Evolutionary conservation across 2,113 vertebrate species (phyloP).

Genomic region (Myxocyprinus asiaticus): DNA sequence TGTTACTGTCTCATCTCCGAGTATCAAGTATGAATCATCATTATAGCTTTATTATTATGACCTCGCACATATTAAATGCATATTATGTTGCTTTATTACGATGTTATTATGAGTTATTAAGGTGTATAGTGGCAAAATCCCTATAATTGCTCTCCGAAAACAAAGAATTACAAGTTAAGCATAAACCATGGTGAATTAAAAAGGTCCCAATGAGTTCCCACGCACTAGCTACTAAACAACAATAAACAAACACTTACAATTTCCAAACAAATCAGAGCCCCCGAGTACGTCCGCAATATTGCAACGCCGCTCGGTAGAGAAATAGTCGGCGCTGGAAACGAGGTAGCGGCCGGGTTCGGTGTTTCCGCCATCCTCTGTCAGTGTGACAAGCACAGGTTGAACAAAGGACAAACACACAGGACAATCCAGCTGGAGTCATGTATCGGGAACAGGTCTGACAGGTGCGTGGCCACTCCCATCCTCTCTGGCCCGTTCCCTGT

Average conservation of each 20-base stretch:
- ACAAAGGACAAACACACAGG: conserved; percentile 58
- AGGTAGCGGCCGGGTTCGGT: conserved; percentile 78
- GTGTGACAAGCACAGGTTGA: conserved; percentile 54
- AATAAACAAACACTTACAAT: conserved; percentile 81
- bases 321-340: conserved; percentile 80
- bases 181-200: not conserved
- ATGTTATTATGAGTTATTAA: too few relatives aligned
- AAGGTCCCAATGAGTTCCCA: not conserved
- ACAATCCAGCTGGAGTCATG: conserved; percentile 70
- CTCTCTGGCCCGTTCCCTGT: not conserved
- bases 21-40: too few relatives aligned
- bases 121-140: too few relatives aligned
- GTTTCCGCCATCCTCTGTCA: conserved; percentile 75
- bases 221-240: not conserved
- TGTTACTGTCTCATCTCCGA: too few relatives aligned
- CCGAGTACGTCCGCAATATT: conserved; percentile 89
- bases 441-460: conserved; percentile 74
- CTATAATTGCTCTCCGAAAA: not conserved
- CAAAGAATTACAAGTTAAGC: not conserved
- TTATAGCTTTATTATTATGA: too few relatives aligned
- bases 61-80: too few relatives aligned
- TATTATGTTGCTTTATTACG: too few relatives aligned
- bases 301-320: conserved; percentile 83
- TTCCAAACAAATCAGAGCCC: conserved; percentile 87
- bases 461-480: conserved; percentile 74